Evolutionary conservation across 2,113 vertebrate genomes (phyloP), one percentile per base, ranked within the genome.

Genomic region (Choloepus hoffmanni): DNA sequence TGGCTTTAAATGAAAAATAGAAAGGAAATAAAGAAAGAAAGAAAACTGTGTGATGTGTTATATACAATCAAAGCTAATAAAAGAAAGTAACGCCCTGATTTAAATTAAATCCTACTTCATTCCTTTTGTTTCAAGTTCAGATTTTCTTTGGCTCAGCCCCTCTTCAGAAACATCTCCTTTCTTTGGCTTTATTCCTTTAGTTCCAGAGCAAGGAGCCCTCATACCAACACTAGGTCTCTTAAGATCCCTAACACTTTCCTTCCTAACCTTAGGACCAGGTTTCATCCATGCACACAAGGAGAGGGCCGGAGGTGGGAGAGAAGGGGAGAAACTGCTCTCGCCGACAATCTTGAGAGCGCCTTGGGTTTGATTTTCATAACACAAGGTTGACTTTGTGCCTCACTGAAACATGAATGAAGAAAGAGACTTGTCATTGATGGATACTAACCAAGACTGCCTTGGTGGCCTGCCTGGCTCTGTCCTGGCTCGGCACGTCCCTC

Each of bases 1-100:
- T 65, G 95, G 55, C 93, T 97, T 97, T 96, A 95, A 95, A 97
- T 96, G 94, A 92, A 97, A 95, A 84, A 91, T 78, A 90, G 89
- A 91, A 77, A 92, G 88, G 50, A 77, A 85, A n/a, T 67, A 65
- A 77, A 63, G 23, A 36, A 62, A 89, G 65, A n/a, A 50, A 23
- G 67, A 58, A 74, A 96, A 79, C 43, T 53, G 30, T 21, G 33
- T 76, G 58, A 86, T 95, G 89, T 96, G 86, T 93, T 78, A 72
- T 68, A 53, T 68, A 96, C 84, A 83, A 83, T 95, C 96, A 95
- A 87, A 96, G 83, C 96, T 95, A 93, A 98, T 96, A 89, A 96
- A 95, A 87, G 93, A 68, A 97, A 67, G 85, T 36, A 53, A 82
- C 79, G 85, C 84, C 88, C 65, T 4, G 15, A 24, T 92, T 97